Percentiles rank a stretch among this genome's conserved stretches.
These are phyloP conservation scores for Apodemus sylvaticus DNA, from an alignment of 2,113 vertebrate species.

Conservation along the genomic window DNA sequence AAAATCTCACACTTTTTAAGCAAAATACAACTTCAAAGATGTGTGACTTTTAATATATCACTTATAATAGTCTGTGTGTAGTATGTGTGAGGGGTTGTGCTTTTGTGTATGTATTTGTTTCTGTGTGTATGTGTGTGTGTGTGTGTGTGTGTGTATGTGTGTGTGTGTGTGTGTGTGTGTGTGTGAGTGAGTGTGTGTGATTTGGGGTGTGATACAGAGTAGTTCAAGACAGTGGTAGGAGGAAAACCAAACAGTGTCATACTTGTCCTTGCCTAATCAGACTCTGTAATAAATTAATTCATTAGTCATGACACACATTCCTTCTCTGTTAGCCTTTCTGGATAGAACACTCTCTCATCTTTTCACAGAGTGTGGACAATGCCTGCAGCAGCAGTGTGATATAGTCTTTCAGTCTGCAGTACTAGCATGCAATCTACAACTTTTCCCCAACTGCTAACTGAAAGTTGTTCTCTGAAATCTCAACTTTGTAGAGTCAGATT, in stretches of 20 bases:
- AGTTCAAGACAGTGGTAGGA: neutral
- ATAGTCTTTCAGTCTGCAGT: neutral
- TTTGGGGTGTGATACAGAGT: neutral
- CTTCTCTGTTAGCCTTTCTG: neutral
- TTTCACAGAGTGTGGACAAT: neutral
- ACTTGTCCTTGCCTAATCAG: neutral
- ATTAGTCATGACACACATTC: neutral
- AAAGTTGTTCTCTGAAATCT: neutral
- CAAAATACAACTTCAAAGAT: neutral
- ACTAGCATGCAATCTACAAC: neutral
- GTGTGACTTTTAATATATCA: neutral
- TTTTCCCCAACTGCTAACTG: neutral
- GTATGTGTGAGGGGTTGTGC: too few relatives aligned
- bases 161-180: neutral
- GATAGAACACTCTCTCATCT: neutral
- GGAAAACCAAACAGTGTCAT: neutral
- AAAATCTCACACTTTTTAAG: neutral
- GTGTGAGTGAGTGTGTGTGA: neutral
- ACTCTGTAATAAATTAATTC: neutral
- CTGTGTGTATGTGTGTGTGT: neutral
- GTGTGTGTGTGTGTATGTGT: too few relatives aligned
- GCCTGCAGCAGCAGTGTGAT: neutral
- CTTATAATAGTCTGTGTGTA: neutral
- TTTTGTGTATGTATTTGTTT: too few relatives aligned
- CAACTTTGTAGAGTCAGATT: neutral